Conservation (phyloP, 1,140 invertebrate species). For the Drosophila chauvacae region DNA sequence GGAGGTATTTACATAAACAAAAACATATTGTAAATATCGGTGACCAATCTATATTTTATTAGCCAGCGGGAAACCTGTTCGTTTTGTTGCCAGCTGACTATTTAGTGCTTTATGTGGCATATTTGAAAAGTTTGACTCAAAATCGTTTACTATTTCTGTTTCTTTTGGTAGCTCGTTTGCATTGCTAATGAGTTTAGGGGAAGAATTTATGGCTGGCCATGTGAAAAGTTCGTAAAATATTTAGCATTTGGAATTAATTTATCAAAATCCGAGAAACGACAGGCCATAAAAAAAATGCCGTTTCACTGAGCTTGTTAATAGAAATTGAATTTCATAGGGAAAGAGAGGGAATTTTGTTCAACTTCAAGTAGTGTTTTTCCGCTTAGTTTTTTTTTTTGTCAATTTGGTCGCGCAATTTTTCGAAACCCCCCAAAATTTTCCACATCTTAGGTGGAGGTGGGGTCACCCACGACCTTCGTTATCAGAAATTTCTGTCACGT, state of each 20-base stretch:
- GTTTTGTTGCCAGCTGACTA: slow-evolving; percentile 24
- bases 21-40: slow-evolving; percentile 26
- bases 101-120: slow-evolving; percentile 48
- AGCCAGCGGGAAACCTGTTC: slow-evolving; percentile 42
- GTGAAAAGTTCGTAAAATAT: slow-evolving; percentile 56
- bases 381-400: slow-evolving; percentile 39
- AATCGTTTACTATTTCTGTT: slow-evolving; percentile 32
- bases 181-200: slow-evolving; percentile 51
- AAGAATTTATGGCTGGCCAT: slow-evolving; percentile 37
- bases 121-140: slow-evolving; percentile 43
- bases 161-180: slow-evolving; percentile 47
- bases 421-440: slow-evolving; percentile 50
- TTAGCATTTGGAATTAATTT: slow-evolving; percentile 50
- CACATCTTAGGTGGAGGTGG: slow-evolving; percentile 2
- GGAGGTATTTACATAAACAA: slow-evolving; percentile 37
- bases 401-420: slow-evolving; percentile 63
- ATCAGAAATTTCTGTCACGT: slow-evolving; percentile 50
- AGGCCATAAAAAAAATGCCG: slow-evolving; percentile 18
- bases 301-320: slow-evolving; percentile 24
- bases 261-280: slow-evolving; percentile 37
- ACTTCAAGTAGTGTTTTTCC: slow-evolving; percentile 50
- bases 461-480: slow-evolving; percentile 36
- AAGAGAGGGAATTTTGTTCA: neutral
- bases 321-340: slow-evolving; percentile 12
- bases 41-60: slow-evolving; percentile 39